phyloP scores from a whole-genome alignment of 2,113 vertebrate genomes.

The Gambusia affinis region DNA sequence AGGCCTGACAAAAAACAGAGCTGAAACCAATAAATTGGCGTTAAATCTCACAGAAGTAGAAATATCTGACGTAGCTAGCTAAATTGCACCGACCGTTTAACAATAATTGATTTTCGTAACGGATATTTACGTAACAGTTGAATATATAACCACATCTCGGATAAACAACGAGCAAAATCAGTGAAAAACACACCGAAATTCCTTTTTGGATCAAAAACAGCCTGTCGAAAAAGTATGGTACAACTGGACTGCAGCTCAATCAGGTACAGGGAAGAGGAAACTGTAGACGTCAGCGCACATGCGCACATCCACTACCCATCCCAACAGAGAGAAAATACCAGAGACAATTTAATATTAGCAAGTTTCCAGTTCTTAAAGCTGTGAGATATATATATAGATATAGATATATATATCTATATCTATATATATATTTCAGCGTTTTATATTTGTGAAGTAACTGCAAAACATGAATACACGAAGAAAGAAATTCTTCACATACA shows the following conservation, averaged over 20 bases:
- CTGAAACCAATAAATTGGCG: neutral
- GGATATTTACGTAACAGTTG: too few relatives aligned
- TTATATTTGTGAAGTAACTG: neutral
- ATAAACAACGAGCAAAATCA: neutral
- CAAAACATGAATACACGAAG: neutral
- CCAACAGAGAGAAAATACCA: neutral
- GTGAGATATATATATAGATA: neutral
- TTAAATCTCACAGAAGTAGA: neutral
- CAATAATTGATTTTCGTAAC: neutral
- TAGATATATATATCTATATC: neutral
- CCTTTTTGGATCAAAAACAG: conserved; percentile 59
- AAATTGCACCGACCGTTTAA: neutral
- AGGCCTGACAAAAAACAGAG: neutral
- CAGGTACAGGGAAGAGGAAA: conserved; percentile 20
- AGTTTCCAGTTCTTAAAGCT: neutral
- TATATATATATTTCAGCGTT: neutral
- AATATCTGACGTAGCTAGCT: conserved; percentile 18
- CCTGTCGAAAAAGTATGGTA: conserved; percentile 47
- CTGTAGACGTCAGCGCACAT: conserved; percentile 19
- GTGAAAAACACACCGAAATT: conserved; percentile 58
- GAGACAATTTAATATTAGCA: neutral
- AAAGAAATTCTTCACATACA: neutral
- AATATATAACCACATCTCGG: neutral
- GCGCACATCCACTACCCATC: conserved; percentile 19
- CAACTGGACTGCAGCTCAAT: conserved; percentile 1